Base-by-base conservation (phyloP, 2,888 invertebrate genomes). In the Thera obeliscata region DNA sequence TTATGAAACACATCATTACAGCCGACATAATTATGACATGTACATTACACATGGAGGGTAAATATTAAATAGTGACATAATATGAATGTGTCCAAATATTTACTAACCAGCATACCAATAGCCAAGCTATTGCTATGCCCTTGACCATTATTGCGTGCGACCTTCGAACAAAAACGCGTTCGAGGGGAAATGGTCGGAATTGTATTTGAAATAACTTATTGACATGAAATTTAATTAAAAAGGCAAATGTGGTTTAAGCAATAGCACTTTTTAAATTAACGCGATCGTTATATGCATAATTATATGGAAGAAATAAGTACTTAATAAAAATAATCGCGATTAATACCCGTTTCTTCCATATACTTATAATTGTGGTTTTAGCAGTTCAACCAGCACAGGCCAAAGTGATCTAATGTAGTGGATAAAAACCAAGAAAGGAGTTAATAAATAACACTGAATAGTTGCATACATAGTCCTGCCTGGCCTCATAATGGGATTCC, bases 61-160 rank as follows among this genome's bases (percentile, higher is more conserved):
- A 9, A 22, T 22, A 52, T 52, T 52, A 33, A 33, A 33, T 52
- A 52, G 52, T 52, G n/a, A 52, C 52, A 52, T 8, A 33, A 52
- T 33, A 52, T 52, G 33, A 52, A 33, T 33, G 33, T 64, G 63
- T 69, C 74, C 74, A 75, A 79, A 82, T 73, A 75, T 72, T 77
- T 70, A 77, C 59, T 63, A 35, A 46, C 60, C 61, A 22, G 22
- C 22, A 22, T 22, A 22, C 22, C 22, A 22, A 22, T 22, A 22
- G 22, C 22, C 22, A 1, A 35, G 57, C 33, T 65, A 49, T 67
- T 74, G 7, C 9, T 65, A 41, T 67, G 74, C 58, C 83, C 82
- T 81, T 82, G 82, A 81, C 78, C 81, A 59, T 22, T 22, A 22
- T 61, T 35, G 67, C 63, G 61, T 67, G 67, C 68, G 69, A 69